phyloP scores from a whole-genome alignment of 2,113 vertebrate species.

The Sphyrna mokarran region DNA sequence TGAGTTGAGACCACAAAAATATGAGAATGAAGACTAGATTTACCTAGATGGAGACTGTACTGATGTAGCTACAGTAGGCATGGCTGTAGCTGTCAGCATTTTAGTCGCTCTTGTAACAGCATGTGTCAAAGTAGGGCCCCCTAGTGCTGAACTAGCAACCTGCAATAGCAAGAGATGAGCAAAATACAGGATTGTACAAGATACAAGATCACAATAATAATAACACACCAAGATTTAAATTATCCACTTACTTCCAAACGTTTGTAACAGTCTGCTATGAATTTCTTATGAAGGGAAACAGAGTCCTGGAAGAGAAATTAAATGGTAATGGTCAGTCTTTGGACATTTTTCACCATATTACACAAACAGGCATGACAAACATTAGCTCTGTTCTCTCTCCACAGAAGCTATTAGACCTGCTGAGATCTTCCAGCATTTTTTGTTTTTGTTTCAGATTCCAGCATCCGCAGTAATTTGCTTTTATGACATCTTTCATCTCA shows the following conservation, averaged over 20 bases:
- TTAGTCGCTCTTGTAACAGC: conserved; percentile 97
- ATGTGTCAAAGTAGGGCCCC: conserved; percentile 89
- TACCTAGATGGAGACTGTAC: conserved; percentile 97
- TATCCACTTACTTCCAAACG: conserved; percentile 75
- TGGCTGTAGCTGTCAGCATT: conserved; percentile 96
- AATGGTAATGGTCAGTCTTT: conserved; percentile 4
- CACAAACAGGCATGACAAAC: background rate
- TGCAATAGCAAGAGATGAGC: conserved; percentile 47
- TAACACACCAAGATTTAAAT: background rate
- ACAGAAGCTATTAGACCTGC: too few species aligned
- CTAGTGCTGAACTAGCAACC: conserved; percentile 92
- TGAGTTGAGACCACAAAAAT: background rate
- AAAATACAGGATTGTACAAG: background rate
- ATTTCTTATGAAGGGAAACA: conserved; percentile 96
- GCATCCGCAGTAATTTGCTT: too few species aligned
- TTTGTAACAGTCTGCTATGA: conserved; percentile 97
- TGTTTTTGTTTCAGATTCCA: too few species aligned
- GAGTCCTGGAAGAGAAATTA: conserved; percentile 70
- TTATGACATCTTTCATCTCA: background rate
- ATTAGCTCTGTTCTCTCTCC: too few species aligned
- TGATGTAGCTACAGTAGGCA: conserved; percentile 95
- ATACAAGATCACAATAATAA: background rate
- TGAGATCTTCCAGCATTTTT: too few species aligned
- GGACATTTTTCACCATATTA: background rate
- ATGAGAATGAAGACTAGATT: conserved; percentile 12